Evolutionary conservation across 2,888 invertebrate genomes (phyloP).

Genomic region (Conus canariensis): DNA sequence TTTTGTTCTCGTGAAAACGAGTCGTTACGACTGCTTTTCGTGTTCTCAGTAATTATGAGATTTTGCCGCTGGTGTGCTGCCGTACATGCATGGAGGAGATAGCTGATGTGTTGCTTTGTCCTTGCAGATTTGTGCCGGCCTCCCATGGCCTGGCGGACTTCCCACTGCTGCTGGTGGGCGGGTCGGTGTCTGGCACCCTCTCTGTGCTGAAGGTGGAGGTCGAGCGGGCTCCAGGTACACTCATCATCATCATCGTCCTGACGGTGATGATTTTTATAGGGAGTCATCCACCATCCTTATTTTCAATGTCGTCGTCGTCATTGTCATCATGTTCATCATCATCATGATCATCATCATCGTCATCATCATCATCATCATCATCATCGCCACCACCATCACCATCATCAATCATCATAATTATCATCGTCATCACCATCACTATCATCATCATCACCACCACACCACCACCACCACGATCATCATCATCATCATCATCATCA

Average conservation of each 20-base stretch:
- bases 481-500: slow-evolving; percentile 2
- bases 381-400: neutral
- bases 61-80: no score
- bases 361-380: slow-evolving; percentile 12
- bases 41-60: no score
- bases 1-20: no score
- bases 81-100: no score
- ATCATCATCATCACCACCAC: slow-evolving; percentile 15
- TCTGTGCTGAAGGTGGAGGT: slow-evolving; percentile 40
- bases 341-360: slow-evolving; percentile 11
- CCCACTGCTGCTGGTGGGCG: slow-evolving; percentile 47
- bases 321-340: neutral
- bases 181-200: slow-evolving; percentile 50
- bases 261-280: no score
- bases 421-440: neutral
- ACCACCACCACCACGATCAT: slow-evolving; percentile 15
- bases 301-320: neutral
- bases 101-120: no score
- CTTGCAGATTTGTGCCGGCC: neutral
- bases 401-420: neutral
- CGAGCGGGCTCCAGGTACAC: neutral
- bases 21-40: no score
- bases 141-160: slow-evolving; percentile 37
- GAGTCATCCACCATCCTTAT: neutral
- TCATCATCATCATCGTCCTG: neutral